Percentiles rank a stretch among this genome's conserved stretches.
These are phyloP conservation scores for Hyposoter dolosus DNA, from an alignment of 2,888 invertebrate species.

Conservation along the genomic window DNA sequence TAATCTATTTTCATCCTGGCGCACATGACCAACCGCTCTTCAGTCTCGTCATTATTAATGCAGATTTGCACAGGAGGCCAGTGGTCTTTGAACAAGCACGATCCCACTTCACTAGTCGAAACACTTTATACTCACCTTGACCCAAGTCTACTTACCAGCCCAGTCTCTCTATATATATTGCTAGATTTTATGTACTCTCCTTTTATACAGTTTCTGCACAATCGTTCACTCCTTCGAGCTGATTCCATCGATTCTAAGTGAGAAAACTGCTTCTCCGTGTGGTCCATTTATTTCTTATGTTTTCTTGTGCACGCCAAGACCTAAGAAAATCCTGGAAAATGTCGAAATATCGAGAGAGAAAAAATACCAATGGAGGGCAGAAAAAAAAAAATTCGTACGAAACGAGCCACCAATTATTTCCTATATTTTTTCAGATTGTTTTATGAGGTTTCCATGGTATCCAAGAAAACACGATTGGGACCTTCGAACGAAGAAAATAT, in stretches of 20 bases:
- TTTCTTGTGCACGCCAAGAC: not conserved
- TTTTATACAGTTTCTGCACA: not conserved
- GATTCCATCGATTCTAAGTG: not conserved
- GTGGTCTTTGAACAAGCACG: constrained; percentile 59
- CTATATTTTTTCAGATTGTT: not conserved
- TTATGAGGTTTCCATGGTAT: not conserved
- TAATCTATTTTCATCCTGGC: constrained; percentile 59
- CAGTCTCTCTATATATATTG: constrained; percentile 1
- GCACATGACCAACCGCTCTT: constrained; percentile 45
- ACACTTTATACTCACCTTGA: constrained; percentile 37
- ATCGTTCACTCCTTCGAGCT: not conserved
- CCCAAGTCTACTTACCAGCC: constrained; percentile 26
- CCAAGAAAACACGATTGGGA: not conserved
- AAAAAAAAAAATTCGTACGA: not conserved
- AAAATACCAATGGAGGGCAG: not conserved
- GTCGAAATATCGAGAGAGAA: no score
- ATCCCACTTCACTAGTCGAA: constrained; percentile 14
- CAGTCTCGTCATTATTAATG: constrained; percentile 56
- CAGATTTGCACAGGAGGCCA: constrained; percentile 60
- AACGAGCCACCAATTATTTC: not conserved
- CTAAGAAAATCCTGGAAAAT: not conserved
- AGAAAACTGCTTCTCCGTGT: not conserved
- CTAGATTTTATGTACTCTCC: not conserved
- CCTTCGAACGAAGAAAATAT: not conserved
- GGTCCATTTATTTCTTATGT: not conserved